phyloP scores from a whole-genome alignment of 2,797 vertebrate genomes.

The Phylloscopus collybita region DNA sequence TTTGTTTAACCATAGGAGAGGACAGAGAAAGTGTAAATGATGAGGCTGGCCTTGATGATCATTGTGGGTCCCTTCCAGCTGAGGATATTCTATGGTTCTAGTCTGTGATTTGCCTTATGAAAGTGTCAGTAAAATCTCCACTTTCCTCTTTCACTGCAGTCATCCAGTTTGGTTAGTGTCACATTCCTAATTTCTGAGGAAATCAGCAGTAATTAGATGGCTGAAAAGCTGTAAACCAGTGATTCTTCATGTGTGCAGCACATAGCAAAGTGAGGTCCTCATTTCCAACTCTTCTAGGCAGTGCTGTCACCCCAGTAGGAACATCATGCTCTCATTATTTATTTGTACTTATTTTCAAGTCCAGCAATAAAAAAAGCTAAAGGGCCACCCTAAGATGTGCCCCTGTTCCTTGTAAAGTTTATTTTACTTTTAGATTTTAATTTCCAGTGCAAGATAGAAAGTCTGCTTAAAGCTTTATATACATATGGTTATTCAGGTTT shows the following conservation, averaged over 20 bases:
- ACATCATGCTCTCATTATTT: neutral
- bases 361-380: too few relatives aligned
- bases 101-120: neutral
- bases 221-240: neutral
- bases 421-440: neutral
- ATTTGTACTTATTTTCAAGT: neutral
- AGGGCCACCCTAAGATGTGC: accelerated
- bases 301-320: neutral
- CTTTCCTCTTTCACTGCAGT: neutral
- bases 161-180: neutral
- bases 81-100: too few relatives aligned
- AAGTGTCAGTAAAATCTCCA: neutral
- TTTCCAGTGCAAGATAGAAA: neutral
- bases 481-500: neutral
- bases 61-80: neutral
- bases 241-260: neutral
- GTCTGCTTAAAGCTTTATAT: neutral
- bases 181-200: neutral
- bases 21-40: accelerated
- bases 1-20: accelerated
- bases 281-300: neutral
- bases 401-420: neutral
- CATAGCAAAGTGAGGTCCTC: neutral
- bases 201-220: neutral
- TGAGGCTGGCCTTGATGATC: neutral